phyloP scores from a whole-genome alignment of 1,140 invertebrate species.

The Apis dorsata region DNA sequence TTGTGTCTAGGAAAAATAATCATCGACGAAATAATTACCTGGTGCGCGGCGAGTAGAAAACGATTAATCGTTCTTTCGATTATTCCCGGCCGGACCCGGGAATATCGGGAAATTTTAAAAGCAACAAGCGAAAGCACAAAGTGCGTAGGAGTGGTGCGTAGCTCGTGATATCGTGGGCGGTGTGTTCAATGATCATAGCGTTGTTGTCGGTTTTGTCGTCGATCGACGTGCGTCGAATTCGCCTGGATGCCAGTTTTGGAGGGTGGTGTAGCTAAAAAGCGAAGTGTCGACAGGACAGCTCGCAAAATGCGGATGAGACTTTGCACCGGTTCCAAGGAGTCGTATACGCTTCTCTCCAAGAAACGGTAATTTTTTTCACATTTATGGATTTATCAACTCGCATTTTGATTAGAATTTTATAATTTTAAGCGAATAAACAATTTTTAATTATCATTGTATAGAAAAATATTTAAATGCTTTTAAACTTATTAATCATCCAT shows the following conservation, averaged over 20 bases:
- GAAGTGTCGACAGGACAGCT: conserved; percentile 61
- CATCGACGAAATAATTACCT: conserved; percentile 59
- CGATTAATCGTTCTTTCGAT: conserved; percentile 57
- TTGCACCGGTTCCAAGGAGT: conserved; percentile 74
- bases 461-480: too few species aligned
- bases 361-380: conserved; percentile 67
- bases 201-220: background rate
- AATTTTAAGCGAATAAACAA: background rate
- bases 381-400: too few species aligned
- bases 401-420: background rate
- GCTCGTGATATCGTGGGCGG: background rate
- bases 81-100: conserved; percentile 24
- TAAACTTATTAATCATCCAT: background rate
- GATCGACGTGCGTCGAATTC: conserved; percentile 21
- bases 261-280: conserved; percentile 66
- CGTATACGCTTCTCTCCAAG: conserved; percentile 74
- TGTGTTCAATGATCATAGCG: conserved; percentile 37
- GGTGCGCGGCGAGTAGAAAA: conserved; percentile 8
- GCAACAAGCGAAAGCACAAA: background rate
- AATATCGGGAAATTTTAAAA: conserved; percentile 14
- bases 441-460: too few species aligned
- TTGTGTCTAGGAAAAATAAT: conserved; percentile 53
- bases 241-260: conserved; percentile 74
- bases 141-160: conserved; percentile 20
- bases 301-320: conserved; percentile 76